Base-by-base conservation (phyloP, 2,797 vertebrate genomes). In the Myotis planiceps region DNA sequence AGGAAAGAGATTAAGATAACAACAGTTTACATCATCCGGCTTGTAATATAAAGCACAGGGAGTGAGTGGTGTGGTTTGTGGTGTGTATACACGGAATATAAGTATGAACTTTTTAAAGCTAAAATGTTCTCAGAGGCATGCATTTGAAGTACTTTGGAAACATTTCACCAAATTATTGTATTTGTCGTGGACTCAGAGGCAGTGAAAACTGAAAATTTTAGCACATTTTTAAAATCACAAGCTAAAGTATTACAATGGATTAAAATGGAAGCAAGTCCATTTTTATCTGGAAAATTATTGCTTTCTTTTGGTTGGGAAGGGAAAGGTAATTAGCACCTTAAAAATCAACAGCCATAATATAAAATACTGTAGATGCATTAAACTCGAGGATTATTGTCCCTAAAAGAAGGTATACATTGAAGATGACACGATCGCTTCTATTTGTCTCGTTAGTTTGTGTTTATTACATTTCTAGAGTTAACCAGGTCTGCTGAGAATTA, bases 1-100 rank as follows among this genome's bases (percentile, higher is more conserved):
- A 93, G 91, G 88, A 93, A 95, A 84, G 69, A 87, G 87, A 95
- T 96, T 95, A 94, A 92, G 69, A 69, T 96, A 82, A 97, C 90
- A 95, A 51, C 58, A 74, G 79, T 82, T 68, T 92, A 34, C 92
- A 83, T 96, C 90, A 92, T 90, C 95, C 75, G 81, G 23, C 12
- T 72, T 82, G 63, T 82, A 92, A 92, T 71, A 63, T 80, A 75
- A 85, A 92, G 32, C 39, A 29, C 4, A 75, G 82, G 65, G 76
- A 92, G 94, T 76, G 32, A 90, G 29, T 32, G 47, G 6, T 94
- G 66, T 94, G 96, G 92, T 95, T 96, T 97, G 88, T 92, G 84
- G 90, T 55, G 21, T 92, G 58, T 58, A 15, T 91, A 68, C 21
- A 32, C 34, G 74, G 86, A 79, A 66, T 88, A 37, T 63, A 90